A percentile compares a stretch with the other conserved stretches of the same genome.
These are phyloP conservation scores for Rachycentron canadum DNA, from an alignment of 2,797 vertebrate species.

Conservation along the genomic window DNA sequence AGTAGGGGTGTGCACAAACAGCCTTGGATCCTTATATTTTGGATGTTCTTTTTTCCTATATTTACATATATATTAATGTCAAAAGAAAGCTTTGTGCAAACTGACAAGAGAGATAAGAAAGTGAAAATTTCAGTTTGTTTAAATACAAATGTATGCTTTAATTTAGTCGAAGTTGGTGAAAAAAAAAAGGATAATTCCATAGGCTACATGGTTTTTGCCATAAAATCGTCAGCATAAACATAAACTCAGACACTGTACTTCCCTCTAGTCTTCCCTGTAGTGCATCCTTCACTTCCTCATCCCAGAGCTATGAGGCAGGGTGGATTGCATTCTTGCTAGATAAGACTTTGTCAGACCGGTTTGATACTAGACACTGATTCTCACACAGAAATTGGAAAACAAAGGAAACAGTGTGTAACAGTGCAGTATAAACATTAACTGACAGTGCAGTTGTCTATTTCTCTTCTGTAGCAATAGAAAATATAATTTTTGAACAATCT, in stretches of 20 bases:
- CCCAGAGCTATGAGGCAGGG: conserved; percentile 23
- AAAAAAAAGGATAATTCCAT: not conserved
- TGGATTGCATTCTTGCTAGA: conserved; percentile 33
- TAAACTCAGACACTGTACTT: conserved; percentile 5
- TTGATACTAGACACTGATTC: conserved; percentile 1
- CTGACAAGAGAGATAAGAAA: not conserved
- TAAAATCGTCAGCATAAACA: conserved; percentile 17
- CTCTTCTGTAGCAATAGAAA: not conserved
- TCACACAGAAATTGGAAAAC: not conserved
- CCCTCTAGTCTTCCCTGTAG: conserved; percentile 4
- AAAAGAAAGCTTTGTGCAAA: conserved; percentile 20
- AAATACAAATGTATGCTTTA: conserved; percentile 16
- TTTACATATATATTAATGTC: conserved; percentile 1
- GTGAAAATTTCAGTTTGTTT: not conserved
- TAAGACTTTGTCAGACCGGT: conserved; percentile 32
- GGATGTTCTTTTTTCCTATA: not conserved
- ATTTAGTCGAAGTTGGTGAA: not conserved
- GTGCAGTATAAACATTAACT: not conserved
- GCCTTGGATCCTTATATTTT: not conserved
- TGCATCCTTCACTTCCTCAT: conserved; percentile 19
- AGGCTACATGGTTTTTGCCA: not conserved
- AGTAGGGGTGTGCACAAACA: not conserved
- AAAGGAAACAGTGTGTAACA: not conserved
- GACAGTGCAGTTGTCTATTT: not conserved
- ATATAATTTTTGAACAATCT: not conserved